These are phyloP conservation scores for Drosophila prolongata DNA, from an alignment of 2,888 invertebrate genomes.

Conservation along the genomic window DNA sequence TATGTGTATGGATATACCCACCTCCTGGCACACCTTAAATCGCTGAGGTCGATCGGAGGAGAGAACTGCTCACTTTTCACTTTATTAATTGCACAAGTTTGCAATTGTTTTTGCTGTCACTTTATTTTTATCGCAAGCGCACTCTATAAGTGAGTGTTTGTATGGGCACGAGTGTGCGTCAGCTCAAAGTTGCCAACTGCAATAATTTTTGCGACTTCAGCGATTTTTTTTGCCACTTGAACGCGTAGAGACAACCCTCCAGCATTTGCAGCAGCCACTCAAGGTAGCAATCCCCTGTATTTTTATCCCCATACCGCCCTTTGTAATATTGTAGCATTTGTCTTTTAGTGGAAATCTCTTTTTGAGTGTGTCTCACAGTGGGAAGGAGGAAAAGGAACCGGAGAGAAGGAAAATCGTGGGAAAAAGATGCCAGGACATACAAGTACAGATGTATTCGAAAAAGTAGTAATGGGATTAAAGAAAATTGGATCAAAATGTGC, in stretches of 20 bases:
- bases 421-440: constrained; percentile 12
- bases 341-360: constrained; percentile 77
- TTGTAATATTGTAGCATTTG: constrained; percentile 76
- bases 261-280: constrained; percentile 67
- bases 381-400: constrained; percentile 7
- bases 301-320: constrained; percentile 32
- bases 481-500: too few relatives aligned
- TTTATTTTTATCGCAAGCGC: constrained; percentile 73
- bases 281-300: constrained; percentile 53
- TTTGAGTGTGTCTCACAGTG: constrained; percentile 68
- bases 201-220: constrained; percentile 78
- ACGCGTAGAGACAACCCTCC: constrained; percentile 66
- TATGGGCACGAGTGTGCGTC: constrained; percentile 53
- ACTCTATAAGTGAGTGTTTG: constrained; percentile 46
- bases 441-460: constrained; percentile 4
- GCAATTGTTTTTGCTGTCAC: constrained; percentile 77
- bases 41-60: constrained; percentile 34
- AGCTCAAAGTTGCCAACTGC: constrained; percentile 78
- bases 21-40: constrained; percentile 20
- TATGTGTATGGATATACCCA: background rate
- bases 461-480: background rate
- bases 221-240: constrained; percentile 77
- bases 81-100: constrained; percentile 78
- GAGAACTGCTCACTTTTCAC: constrained; percentile 68
- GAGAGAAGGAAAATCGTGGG: constrained; percentile 17